Percentiles rank a stretch among this genome's conserved stretches.
Evolutionary conservation across 2,113 vertebrate genomes (phyloP).

Genomic region (Theristicus caerulescens): DNA sequence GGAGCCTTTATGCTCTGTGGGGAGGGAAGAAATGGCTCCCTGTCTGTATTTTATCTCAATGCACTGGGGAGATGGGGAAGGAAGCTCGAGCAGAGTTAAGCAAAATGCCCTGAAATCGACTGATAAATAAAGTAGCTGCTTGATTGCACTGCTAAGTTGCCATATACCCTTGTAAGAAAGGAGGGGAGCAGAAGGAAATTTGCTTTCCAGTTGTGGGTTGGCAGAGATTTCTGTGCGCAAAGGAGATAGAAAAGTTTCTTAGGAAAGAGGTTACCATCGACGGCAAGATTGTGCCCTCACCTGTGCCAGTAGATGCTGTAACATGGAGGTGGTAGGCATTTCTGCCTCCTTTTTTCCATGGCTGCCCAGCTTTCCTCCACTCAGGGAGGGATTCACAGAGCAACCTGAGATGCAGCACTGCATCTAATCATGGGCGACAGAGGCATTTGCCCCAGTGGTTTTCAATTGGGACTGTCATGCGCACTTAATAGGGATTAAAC

Average conservation of each 20-base stretch:
- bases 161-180: neutral
- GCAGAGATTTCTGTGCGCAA: neutral
- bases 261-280: neutral
- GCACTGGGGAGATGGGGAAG: neutral
- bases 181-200: neutral
- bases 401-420: neutral
- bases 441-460: neutral
- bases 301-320: neutral
- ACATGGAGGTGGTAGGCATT: neutral
- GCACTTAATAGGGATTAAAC: neutral
- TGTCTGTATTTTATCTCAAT: neutral
- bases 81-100: neutral
- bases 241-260: neutral
- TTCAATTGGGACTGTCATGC: neutral
- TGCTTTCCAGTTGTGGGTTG: neutral
- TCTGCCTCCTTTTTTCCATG: neutral
- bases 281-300: neutral
- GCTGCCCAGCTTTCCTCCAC: neutral
- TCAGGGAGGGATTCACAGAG: neutral
- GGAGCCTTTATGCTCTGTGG: rapidly evolving
- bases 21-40: neutral
- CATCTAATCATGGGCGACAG: neutral
- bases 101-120: neutral
- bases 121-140: neutral
- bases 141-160: neutral